Base-by-base conservation (phyloP, 2,113 vertebrate species). In the Octodon degus region DNA sequence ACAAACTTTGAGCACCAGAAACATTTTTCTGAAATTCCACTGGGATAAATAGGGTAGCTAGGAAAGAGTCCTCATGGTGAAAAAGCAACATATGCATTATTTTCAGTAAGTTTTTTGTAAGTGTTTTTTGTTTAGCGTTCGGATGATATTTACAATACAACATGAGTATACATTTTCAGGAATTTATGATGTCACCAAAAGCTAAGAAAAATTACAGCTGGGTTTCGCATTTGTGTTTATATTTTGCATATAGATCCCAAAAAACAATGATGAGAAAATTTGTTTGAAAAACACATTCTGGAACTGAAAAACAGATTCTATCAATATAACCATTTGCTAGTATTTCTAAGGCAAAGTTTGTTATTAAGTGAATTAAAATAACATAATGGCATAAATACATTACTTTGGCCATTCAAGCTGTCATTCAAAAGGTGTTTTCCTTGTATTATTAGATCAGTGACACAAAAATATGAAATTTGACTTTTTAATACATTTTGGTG, bases 21-120 rank as follows among this genome's bases (percentile, higher is more conserved):
- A 97, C 85, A 32, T 93, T 98, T 97, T 92, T 98, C 74, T 98
- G 96, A 98, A 97, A 98, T 95, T 98, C 98, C 97, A 94, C 37
- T 96, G 96, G 93, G 96, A 50, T 97, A 97, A 90, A 95, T 55
- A 96, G 96, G 89, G 95, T 87, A 98, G 84, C 97, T 95, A 98
- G 97, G 97, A 97, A 97, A 98, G 94, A 12, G 96, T 67, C 92
- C 84, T 91, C 91, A 96, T 50, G 92, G 96, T 97, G 79, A 95
- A 92, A 96, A 60, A 70, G 43, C 67, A 96, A 88, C 19, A 93
- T 97, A 97, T 95, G 90, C 82, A 93, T 94, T 96, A 97, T 96
- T 95, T 89, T 94, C 84, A 97, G 62, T 91, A 90, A 76, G 85
- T 95, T 96, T 77, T 77, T 77, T 13, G 7, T 30, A 14, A 47